Base-by-base conservation (phyloP, 2,888 invertebrate genomes). In the Caenorhabditis panamensis region DNA sequence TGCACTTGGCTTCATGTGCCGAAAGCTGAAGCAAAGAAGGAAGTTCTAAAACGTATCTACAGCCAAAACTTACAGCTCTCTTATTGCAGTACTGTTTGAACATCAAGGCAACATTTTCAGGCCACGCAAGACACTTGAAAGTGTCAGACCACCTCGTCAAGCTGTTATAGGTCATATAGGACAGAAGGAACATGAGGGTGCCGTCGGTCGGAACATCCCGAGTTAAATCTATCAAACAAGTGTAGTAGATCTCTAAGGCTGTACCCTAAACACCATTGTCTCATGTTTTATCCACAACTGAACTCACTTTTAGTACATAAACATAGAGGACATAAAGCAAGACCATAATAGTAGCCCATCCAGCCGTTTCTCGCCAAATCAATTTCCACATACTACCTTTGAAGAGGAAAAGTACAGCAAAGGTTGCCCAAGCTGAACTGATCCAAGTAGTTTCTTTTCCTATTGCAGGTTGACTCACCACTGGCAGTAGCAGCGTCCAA, bases 331-430 rank as follows among this genome's bases (percentile, higher is more conserved):
- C 6, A n/a, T 61, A 73, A 20, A 71, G 24, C 16, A 62, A 2
- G 0, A 28, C 28, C 36, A 66, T 62, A 1, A 78, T 31, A 3
- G 73, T 20, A 3, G 77, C 61, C 85, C 85, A 85, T 4, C 66
- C 56, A 0, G 63, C 3, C 24, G 76, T 24, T 26, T 85, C 85
- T 13, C 56, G 11, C 56, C 66, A 71, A 8, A 84, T 61, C 16
- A 84, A 62, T 56, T 85, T 84, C 84, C 82, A 82, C 2, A 85
- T 22, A 41, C 82, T 82, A 13, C 84, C 84, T 28, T 79, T 78
- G 82, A 79, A 82, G 11, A 64, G 36, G 22, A 72, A 58, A 0
- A 82, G 47, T 0, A 84, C 67, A 1, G 37, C 59, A 16, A 82
- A 5, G 2, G 77, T 36, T 18, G 73, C 67, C 53, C 37, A 73